Conservation (phyloP, 1,140 invertebrate genomes). For the Monomorium pharaonis region DNA sequence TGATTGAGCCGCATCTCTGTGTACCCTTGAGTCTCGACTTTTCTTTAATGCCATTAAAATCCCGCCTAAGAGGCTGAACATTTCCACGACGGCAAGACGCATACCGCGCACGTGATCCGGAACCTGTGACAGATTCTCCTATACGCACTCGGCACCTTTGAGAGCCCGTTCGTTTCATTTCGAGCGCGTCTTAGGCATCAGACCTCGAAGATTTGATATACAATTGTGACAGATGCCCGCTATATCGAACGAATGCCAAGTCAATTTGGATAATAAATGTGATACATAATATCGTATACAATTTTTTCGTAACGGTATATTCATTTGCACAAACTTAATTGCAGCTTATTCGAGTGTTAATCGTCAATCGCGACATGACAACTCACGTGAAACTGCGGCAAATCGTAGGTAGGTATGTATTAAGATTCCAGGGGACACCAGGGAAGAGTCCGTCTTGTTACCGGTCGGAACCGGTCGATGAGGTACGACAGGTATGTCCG, state of each 20-base stretch:
- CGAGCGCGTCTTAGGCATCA: not conserved
- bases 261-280: not conserved
- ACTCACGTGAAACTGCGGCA: not conserved
- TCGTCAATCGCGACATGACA: not conserved
- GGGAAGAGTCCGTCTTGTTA: constrained; percentile 63
- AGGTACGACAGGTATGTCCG: constrained; percentile 80
- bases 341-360: constrained; percentile 7
- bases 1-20: constrained; percentile 81
- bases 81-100: constrained; percentile 35
- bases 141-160: not conserved
- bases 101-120: not conserved
- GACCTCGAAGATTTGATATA: not conserved
- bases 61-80: constrained; percentile 1
- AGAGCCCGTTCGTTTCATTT: not conserved
- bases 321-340: not conserved
- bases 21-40: constrained; percentile 65
- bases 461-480: constrained; percentile 79
- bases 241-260: not conserved
- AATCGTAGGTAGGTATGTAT: not conserved
- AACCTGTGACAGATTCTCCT: not conserved
- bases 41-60: constrained; percentile 64
- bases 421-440: constrained; percentile 29
- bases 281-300: not conserved
- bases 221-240: not conserved
- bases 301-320: not conserved